These are phyloP conservation scores for Oreochromis spilurus DNA, from an alignment of 2,113 vertebrate species.

Conservation along the genomic window DNA sequence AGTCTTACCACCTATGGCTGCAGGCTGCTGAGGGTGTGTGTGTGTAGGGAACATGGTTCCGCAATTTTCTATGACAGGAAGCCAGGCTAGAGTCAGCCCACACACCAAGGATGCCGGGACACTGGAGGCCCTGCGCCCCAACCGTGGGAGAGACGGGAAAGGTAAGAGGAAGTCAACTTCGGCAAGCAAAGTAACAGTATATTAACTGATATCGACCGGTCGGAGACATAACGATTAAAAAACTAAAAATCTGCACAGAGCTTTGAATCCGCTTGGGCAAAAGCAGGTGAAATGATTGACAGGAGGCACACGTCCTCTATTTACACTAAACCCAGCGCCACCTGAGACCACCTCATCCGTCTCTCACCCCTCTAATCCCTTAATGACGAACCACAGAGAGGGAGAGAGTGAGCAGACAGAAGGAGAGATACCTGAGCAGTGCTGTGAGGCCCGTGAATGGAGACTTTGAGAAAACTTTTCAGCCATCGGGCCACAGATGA, in stretches of 20 bases:
- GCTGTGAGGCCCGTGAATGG: neutral
- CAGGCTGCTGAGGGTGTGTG: neutral
- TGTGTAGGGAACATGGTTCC: conserved; percentile 33
- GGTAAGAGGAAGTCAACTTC: conserved; percentile 41
- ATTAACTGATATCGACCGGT: neutral
- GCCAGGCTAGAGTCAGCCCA: conserved; percentile 51
- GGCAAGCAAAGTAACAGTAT: neutral
- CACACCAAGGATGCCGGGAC: conserved; percentile 61
- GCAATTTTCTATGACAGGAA: conserved; percentile 71
- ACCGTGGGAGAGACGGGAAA: conserved; percentile 48
- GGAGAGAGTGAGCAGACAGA: conserved; percentile 7
- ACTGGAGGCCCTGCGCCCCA: conserved; percentile 27
- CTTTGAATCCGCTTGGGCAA: neutral
- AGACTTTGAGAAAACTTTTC: neutral
- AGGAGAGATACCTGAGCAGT: neutral
- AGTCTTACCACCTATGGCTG: conserved; percentile 5
- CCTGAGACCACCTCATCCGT: conserved; percentile 10
- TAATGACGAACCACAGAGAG: conserved; percentile 44
- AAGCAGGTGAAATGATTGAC: conserved; percentile 20
- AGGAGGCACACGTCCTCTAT: conserved; percentile 27
- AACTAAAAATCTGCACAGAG: neutral
- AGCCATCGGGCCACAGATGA: neutral
- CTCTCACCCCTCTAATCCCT: conserved; percentile 49
- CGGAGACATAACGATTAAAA: neutral
- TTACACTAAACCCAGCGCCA: conserved; percentile 19